Base-by-base conservation (phyloP, 2,113 vertebrate genomes). In the Oncorhynchus kisutch region DNA sequence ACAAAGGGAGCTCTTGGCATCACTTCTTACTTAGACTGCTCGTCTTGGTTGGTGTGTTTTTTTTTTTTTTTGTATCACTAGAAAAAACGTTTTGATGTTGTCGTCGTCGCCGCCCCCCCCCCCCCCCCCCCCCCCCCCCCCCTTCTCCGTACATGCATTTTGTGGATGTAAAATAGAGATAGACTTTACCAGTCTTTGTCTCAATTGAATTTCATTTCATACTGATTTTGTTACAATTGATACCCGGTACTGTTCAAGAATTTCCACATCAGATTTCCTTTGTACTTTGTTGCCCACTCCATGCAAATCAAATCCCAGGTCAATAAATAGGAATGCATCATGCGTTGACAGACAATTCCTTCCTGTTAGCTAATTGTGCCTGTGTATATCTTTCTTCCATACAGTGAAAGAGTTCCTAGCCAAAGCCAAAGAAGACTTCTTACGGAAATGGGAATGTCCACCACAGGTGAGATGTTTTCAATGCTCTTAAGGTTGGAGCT, bases 401-500 rank as follows among this genome's bases (percentile, higher is more conserved):
- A 84, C 91, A 99, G 97, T 99, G 82, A 99, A 98, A 97, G 98
- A 99, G 92, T 99, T 99, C 92, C 94, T 99, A 95, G 97, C 97
- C 88, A 99, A 98, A 98, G 98, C 98, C 95, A 99, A 99, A 97
- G 97, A 99, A 96, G 98, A 99, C 91, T 99, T 99, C 93, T 92
- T 99, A 91, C 94, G 94, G 90, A 99, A 99, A 94, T 99, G 98
- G 98, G 98, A 99, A 94, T 97, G 95, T 85, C 98, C 98, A 85
- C 94, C 96, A 93, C 96, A 96, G 96, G 97, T 99, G 91, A 92
- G 88, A 16, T 22, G 24, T 70, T 5, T 49, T 45, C 25, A 66
- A 27, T 66, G 64, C 60, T 14, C 20, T 24, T 5, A 27, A 12
- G 24, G 9, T 25, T 67, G 65, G 8, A 18, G 25, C 25, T 31